Evolutionary conservation across 2,888 invertebrate genomes (phyloP), one percentile per base, ranked within the genome.

Genomic region (Torymus texanus): DNA sequence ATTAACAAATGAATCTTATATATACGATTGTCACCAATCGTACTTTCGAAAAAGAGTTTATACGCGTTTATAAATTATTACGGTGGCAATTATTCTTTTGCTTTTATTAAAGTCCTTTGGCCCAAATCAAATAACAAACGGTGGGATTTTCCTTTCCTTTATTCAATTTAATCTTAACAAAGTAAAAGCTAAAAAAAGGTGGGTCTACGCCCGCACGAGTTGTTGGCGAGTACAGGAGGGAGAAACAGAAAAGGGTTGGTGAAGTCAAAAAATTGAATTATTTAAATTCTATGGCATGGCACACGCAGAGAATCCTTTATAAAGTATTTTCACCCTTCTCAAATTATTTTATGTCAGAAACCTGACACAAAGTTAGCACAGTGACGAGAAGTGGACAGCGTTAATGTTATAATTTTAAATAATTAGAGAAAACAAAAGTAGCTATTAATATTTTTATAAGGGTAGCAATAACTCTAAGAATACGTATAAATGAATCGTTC

Each of bases 201-300:
- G 11, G 50, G 14, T 21, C n/a, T 66, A 51, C 65, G 74, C 18
- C n/a, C 18, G 58, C 66, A 66, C 63, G 63, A 73, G 73, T 63
- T 73, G 63, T 73, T 55, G 55, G 24, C 55, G 29, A 41, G 29
- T 29, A 53, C 12, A 53, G 53, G 55, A 62, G 21, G n/a, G 5
- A 5, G 14, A 29, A 63, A 3, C 29, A 29, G 55, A 62, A 56
- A 70, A 12, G 56, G 56, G 61, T 75, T 63, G 75, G 65, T 16
- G 56, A 58, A 71, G 70, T 63, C 51, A 41, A 71, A 71, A 29
- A 76, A 76, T 76, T 71, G 55, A 58, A 76, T 76, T 70, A 76
- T 71, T 76, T 71, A 65, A 70, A 71, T 76, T 71, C 70, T 65
- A 71, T 71, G 18, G 63, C 63, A 58, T 24, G 8, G 56, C 58